Conservation (phyloP, 2,113 vertebrate species). For the Rissa tridactyla region DNA sequence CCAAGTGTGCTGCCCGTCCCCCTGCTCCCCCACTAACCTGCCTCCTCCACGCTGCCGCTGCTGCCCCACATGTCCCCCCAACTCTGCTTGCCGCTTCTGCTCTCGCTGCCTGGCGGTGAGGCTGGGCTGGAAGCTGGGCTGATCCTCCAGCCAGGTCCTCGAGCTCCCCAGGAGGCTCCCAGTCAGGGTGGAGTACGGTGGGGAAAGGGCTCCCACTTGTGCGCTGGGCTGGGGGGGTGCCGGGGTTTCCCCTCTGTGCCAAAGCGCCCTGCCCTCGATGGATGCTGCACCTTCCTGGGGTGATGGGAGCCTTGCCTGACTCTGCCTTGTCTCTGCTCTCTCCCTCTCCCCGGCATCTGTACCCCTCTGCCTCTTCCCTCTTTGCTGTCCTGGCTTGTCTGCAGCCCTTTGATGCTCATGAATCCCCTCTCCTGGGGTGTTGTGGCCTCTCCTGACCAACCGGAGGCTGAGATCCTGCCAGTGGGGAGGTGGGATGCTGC, state of each 20-base stretch:
- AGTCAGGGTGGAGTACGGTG: not conserved
- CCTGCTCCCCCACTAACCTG: not conserved
- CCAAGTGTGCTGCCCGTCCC: rapidly evolving
- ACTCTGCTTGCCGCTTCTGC: not conserved
- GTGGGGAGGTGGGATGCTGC: not conserved
- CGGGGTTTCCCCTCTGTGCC: not conserved
- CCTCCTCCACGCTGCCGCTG: not conserved
- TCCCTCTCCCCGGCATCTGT: not conserved
- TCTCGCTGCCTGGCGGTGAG: not conserved
- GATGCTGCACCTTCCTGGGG: constrained; percentile 53
- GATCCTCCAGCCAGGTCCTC: not conserved
- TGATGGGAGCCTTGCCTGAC: not conserved
- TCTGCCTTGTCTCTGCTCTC: constrained; percentile 13
- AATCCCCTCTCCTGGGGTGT: not conserved
- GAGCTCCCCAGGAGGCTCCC: not conserved
- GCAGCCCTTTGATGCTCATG: not conserved
- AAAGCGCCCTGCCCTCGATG: not conserved
- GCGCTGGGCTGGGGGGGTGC: not conserved
- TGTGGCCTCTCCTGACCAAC: not conserved
- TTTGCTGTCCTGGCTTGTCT: constrained; percentile 70
- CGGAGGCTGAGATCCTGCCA: not conserved
- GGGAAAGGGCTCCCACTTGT: not conserved
- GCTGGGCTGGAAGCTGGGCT: constrained; percentile 26
- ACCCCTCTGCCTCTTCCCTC: not conserved
- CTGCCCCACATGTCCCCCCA: rapidly evolving